phyloP scores from a whole-genome alignment of 2,113 vertebrate species.

The Calyptommatus sinebrachiatus region DNA sequence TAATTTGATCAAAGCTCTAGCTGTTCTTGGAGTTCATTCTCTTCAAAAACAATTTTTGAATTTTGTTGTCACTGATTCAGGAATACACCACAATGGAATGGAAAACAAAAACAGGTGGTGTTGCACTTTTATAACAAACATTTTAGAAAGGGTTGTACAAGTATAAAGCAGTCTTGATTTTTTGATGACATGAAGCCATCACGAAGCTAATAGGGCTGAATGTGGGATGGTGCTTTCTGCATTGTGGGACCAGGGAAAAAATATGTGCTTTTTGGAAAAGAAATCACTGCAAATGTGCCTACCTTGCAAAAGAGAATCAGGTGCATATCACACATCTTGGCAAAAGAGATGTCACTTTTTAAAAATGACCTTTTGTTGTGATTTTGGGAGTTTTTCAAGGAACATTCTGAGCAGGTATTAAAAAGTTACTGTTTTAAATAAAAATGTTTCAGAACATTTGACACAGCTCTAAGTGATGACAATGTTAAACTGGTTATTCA shows the following conservation, averaged over 20 bases:
- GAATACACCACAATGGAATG: slow-evolving; percentile 2
- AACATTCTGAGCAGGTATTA: neutral
- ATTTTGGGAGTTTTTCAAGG: neutral
- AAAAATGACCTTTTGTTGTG: neutral
- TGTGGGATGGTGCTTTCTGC: too few relatives aligned
- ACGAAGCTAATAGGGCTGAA: neutral
- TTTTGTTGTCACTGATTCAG: neutral
- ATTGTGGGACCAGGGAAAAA: neutral
- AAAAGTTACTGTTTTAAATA: neutral
- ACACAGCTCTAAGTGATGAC: neutral
- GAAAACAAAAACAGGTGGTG: neutral
- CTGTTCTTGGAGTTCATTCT: neutral
- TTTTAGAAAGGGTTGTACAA: neutral
- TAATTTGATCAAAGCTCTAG: neutral
- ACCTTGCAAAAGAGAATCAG: neutral
- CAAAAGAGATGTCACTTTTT: neutral
- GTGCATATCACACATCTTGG: too few relatives aligned
- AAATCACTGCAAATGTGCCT: too few relatives aligned
- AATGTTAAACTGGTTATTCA: neutral
- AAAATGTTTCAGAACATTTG: slow-evolving; percentile 1
- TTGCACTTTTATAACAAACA: neutral
- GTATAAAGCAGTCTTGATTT: neutral
- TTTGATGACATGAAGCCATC: neutral
- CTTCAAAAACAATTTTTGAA: neutral
- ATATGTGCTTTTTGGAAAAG: neutral